Conservation (phyloP, 2,113 vertebrate species). For the Andinoacara biseriatus region DNA sequence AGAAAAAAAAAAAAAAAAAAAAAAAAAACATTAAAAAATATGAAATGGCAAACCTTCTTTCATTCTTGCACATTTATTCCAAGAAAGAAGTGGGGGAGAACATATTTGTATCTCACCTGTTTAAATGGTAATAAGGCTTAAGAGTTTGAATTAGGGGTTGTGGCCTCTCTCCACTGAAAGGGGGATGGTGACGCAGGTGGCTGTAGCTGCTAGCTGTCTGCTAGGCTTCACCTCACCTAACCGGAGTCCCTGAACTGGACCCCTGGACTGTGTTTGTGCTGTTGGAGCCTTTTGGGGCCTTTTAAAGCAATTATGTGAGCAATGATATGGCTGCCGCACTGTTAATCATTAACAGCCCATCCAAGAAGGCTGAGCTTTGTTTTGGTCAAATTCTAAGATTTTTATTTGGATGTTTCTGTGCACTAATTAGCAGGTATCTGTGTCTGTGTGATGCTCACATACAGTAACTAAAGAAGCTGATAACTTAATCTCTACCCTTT, state of each 20-base stretch:
- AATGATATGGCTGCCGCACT: not conserved
- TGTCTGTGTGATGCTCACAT: not conserved
- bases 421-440: not conserved
- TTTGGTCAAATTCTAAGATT: not conserved
- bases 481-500: not conserved
- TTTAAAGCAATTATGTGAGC: not conserved
- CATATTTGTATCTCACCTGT: not conserved
- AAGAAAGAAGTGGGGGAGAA: too few relatives aligned
- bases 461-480: not conserved
- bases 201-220: not conserved
- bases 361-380: too few relatives aligned
- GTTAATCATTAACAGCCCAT: not conserved
- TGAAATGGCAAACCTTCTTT: not conserved
- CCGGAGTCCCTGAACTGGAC: too few relatives aligned
- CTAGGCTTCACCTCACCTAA: not conserved
- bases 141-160: not conserved
- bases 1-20: too few relatives aligned
- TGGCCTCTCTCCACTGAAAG: not conserved
- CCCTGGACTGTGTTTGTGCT: too few relatives aligned
- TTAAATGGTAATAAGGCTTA: not conserved
- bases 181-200: not conserved
- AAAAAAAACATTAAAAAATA: not conserved
- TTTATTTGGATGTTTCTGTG: not conserved
- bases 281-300: not conserved
- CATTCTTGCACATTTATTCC: too few relatives aligned